phyloP scores from a whole-genome alignment of 2,113 vertebrate species.

The Chaetura pelagica region DNA sequence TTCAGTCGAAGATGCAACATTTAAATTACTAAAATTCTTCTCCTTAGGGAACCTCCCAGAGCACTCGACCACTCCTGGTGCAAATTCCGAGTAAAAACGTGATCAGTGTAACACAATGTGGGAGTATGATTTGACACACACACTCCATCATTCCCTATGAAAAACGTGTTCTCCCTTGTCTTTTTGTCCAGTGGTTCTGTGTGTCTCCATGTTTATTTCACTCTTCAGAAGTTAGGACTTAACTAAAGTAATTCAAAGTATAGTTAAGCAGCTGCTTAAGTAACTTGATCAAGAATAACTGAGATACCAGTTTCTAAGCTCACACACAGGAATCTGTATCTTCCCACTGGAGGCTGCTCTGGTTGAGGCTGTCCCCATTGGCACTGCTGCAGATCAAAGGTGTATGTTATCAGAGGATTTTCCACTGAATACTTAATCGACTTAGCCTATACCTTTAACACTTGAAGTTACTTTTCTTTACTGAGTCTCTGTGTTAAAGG shows the following conservation, averaged over 20 bases:
- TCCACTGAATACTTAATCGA: neutral
- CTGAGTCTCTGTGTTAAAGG: neutral
- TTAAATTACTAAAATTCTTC: neutral
- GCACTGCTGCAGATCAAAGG: neutral
- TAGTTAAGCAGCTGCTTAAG: neutral
- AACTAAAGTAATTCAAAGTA: neutral
- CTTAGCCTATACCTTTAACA: neutral
- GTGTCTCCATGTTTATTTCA: neutral
- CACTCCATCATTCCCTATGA: neutral
- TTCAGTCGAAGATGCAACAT: slow-evolving; percentile 12
- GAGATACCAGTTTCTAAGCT: neutral
- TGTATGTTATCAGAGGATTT: neutral
- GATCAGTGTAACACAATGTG: neutral
- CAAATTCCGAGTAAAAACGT: neutral
- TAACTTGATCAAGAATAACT: neutral
- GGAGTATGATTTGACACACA: neutral
- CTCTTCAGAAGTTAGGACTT: neutral
- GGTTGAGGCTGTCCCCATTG: neutral
- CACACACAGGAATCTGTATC: neutral
- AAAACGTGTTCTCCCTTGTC: rapidly evolving
- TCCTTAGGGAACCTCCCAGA: neutral
- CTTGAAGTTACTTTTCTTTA: neutral
- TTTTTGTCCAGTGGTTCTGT: neutral
- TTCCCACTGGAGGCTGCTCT: neutral
- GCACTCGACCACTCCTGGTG: rapidly evolving